Evolutionary conservation across 2,113 vertebrate species (phyloP), one percentile per base, ranked within the genome.

Genomic region (Recurvirostra avosetta): DNA sequence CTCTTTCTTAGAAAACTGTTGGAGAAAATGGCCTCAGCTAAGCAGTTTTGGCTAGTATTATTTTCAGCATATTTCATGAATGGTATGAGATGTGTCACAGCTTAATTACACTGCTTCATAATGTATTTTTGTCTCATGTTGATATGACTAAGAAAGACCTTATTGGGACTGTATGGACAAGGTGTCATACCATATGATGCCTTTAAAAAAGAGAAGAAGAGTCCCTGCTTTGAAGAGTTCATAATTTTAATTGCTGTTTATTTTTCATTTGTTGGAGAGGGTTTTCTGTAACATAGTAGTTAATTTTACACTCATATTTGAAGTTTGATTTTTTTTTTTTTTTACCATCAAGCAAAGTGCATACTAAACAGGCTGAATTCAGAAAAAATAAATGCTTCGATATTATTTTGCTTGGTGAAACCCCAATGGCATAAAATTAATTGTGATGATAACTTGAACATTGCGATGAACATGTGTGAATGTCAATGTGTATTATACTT

Each of bases 341-440:
- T 96, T 76, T 65, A 67, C 45, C 30, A 63, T 96, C 59, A 94
- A 93, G 71, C n/a, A 72, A 91, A 90, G 50, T 90, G 32, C 32
- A 78, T 93, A 52, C 86, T 82, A 66, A 94, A 49, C 15, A 90
- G 59, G 30, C 38, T 95, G 92, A 90, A 95, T 67, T 95, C 76
- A 83, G 34, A 49, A 89, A 97, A 96, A 93, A 86, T 75, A 89
- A 74, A 59, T 91, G 50, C 82, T 94, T 96, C 61, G 74, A 12
- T 97, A 80, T 81, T 96, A 90, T 91, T 96, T 90, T 92, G 86
- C 43, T 94, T 73, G 36, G 43, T 76, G 88, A 96, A 91, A 85
- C 27, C 43, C 82, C 65, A 92, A 36, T 94, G 81, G 84, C 82
- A 83, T 71, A 93, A 92, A 96, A 92, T 73, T 90, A 90, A 95